Percentiles rank a stretch among this genome's conserved stretches.
Evolutionary conservation across 1,140 invertebrate genomes (phyloP).

Genomic region (Bombus superbus): DNA sequence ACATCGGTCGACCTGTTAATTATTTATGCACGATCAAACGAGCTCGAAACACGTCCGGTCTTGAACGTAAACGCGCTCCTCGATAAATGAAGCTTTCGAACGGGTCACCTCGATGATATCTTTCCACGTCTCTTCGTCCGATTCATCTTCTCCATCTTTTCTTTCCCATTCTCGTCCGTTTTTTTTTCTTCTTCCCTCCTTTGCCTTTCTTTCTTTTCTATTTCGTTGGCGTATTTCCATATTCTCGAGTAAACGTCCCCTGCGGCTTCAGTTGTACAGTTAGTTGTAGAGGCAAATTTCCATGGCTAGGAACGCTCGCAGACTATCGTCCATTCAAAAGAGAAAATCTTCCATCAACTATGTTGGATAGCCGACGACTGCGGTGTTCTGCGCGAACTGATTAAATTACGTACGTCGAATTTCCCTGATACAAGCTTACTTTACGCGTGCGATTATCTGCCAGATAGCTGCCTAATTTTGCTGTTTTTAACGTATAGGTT

Average conservation of each 20-base stretch:
- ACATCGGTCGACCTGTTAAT: slow-evolving; percentile 6
- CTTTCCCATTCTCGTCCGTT: neutral
- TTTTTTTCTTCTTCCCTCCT: neutral
- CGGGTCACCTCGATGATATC: neutral
- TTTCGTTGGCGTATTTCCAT: neutral
- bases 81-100: slow-evolving; percentile 5
- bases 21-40: slow-evolving; percentile 17
- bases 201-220: neutral
- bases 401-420: slow-evolving; percentile 26
- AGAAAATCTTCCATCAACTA: slow-evolving; percentile 38
- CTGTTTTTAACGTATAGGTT: no score
- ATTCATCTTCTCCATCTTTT: neutral
- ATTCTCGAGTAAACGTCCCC: slow-evolving; percentile 24
- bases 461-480: no score
- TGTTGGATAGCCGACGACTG: slow-evolving; percentile 8
- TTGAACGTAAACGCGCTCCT: neutral
- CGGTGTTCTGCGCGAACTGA: neutral
- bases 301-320: slow-evolving; percentile 9
- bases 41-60: neutral
- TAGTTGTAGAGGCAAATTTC: slow-evolving; percentile 27
- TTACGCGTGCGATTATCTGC: no score
- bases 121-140: neutral
- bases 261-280: slow-evolving; percentile 16
- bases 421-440: neutral
- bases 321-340: slow-evolving; percentile 2